Percentiles rank a stretch among this genome's conserved stretches.
These are phyloP conservation scores for Halichoerus grypus DNA, from an alignment of 2,113 vertebrate species.

Conservation along the genomic window DNA sequence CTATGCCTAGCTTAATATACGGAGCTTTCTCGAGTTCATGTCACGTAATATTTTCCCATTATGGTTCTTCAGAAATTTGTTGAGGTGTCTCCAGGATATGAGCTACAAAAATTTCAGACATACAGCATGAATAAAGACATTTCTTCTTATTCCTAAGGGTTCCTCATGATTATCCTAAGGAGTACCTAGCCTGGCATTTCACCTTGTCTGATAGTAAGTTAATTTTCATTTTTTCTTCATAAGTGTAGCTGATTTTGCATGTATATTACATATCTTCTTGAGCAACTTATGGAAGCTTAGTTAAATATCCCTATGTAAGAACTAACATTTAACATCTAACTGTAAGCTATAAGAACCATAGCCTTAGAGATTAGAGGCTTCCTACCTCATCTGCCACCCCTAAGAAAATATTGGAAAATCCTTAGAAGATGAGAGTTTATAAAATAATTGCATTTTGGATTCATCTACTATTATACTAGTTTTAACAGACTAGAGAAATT, in stretches of 20 bases:
- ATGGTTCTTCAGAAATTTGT: neutral
- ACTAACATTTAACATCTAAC: slow-evolving; percentile 16
- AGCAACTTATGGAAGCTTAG: neutral
- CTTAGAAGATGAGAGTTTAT: neutral
- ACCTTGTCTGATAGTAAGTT: neutral
- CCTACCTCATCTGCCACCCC: neutral
- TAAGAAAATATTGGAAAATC: neutral
- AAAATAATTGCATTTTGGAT: neutral
- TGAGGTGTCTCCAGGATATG: neutral
- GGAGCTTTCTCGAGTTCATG: neutral
- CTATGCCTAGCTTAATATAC: neutral
- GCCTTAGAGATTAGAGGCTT: neutral
- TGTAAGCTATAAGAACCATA: neutral
- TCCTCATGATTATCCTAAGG: neutral
- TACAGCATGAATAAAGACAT: neutral
- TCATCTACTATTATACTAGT: neutral
- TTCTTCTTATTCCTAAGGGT: neutral
- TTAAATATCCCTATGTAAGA: neutral
- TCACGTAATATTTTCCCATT: neutral
- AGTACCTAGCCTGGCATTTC: neutral
- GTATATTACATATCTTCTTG: neutral
- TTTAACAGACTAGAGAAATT: neutral
- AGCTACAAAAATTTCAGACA: neutral
- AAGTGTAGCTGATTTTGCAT: neutral
- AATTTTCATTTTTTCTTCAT: slow-evolving; percentile 30